phyloP scores from a whole-genome alignment of 2,797 vertebrate species.

The Sus cebifrons region DNA sequence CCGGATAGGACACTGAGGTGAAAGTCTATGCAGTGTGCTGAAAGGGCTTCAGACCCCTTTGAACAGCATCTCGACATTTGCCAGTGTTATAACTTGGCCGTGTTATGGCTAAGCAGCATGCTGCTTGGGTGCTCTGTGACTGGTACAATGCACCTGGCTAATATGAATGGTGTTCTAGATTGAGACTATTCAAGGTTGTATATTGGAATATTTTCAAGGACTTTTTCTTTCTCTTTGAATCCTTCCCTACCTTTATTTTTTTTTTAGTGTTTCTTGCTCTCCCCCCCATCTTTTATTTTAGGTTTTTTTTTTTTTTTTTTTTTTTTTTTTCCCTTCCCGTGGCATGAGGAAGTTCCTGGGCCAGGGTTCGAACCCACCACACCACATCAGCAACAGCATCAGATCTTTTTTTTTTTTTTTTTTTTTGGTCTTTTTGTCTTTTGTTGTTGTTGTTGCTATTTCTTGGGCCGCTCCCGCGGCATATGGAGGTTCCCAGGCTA shows the following conservation, averaged over 20 bases:
- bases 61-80: background rate
- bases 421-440: too few relatives aligned
- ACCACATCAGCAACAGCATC: too few relatives aligned
- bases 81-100: background rate
- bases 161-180: background rate
- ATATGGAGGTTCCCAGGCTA: too few relatives aligned
- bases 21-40: background rate
- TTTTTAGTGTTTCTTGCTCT: background rate
- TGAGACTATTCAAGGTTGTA: background rate
- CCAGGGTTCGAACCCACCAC: too few relatives aligned
- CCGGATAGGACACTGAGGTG: background rate
- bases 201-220: background rate
- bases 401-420: too few relatives aligned
- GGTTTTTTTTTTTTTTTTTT: too few relatives aligned
- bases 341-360: too few relatives aligned
- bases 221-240: background rate
- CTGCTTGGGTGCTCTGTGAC: background rate
- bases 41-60: background rate
- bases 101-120: background rate
- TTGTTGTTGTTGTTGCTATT: too few relatives aligned
- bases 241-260: too few relatives aligned
- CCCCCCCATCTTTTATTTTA: background rate
- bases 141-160: background rate
- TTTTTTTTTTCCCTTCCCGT: too few relatives aligned
- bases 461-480: too few relatives aligned